Evolutionary conservation across 2,113 vertebrate species (phyloP).

Genomic region (Centropus bengalensis): DNA sequence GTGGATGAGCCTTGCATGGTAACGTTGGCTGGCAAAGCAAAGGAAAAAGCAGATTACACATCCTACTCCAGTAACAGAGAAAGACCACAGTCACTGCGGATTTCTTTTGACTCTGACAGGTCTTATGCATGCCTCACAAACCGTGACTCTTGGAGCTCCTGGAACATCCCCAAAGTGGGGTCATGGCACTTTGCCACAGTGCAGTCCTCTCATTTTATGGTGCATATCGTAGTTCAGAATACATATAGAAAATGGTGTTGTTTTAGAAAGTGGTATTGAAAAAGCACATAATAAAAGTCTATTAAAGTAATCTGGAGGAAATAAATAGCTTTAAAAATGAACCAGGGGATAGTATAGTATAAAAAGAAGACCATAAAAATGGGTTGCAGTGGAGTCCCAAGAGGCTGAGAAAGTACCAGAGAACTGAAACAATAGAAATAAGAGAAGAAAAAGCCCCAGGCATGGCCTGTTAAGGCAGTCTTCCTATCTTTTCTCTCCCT

Average conservation of each 20-base stretch:
- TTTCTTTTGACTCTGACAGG: slow-evolving; percentile 12
- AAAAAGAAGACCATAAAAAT: background rate
- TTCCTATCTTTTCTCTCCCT: background rate
- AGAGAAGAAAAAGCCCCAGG: background rate
- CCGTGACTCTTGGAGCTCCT: background rate
- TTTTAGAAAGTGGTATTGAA: slow-evolving; percentile 53
- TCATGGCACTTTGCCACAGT: slow-evolving; percentile 64
- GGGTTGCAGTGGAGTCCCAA: background rate
- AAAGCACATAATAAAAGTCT: slow-evolving; percentile 57
- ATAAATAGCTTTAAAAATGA: slow-evolving; percentile 3
- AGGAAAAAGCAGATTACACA: background rate
- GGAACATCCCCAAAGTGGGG: slow-evolving; percentile 69
- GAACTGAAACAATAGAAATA: background rate
- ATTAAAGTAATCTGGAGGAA: slow-evolving; percentile 29
- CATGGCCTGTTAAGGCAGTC: background rate
- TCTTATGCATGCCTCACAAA: background rate
- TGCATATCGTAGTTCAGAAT: background rate
- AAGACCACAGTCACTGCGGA: background rate
- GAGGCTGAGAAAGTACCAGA: background rate
- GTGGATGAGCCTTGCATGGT: background rate
- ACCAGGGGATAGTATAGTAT: background rate
- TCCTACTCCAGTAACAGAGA: slow-evolving; percentile 10
- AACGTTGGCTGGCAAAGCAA: background rate
- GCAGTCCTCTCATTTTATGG: slow-evolving; percentile 58
- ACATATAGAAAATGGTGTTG: slow-evolving; percentile 46